Conservation (phyloP, 2,888 invertebrate species). For the Teinopalpus imperialis region DNA sequence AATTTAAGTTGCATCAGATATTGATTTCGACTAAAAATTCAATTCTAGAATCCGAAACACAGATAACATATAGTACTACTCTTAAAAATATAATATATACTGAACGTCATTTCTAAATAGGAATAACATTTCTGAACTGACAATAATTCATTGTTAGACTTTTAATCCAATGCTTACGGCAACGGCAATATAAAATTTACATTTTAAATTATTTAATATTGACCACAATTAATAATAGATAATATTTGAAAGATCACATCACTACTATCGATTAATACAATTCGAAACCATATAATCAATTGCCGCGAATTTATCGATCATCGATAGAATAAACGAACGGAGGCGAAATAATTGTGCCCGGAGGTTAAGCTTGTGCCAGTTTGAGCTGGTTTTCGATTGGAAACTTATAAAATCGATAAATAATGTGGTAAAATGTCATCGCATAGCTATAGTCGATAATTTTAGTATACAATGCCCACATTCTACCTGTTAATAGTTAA, state of each 20-base stretch:
- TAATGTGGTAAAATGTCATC: background rate
- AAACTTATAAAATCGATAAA: slow-evolving; percentile 9
- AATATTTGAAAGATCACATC: slow-evolving; percentile 19
- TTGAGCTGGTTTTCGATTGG: slow-evolving; percentile 12
- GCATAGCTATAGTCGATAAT: too few species aligned
- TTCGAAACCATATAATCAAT: slow-evolving; percentile 19
- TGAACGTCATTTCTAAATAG: too few species aligned
- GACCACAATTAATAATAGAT: slow-evolving; percentile 17
- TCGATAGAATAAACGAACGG: slow-evolving; percentile 20
- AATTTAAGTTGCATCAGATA: too few species aligned
- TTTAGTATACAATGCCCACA: too few species aligned
- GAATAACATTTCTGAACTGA: too few species aligned
- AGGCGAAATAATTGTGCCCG: slow-evolving; percentile 21
- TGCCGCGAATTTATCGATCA: slow-evolving; percentile 24
- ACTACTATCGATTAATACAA: slow-evolving; percentile 19
- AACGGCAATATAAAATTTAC: slow-evolving; percentile 7
- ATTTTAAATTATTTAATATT: slow-evolving; percentile 17
- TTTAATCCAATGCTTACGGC: slow-evolving; percentile 13
- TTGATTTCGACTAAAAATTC: too few species aligned
- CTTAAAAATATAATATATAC: too few species aligned
- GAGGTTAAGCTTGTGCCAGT: slow-evolving; percentile 3
- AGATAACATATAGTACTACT: too few species aligned
- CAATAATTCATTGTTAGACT: slow-evolving; percentile 14
- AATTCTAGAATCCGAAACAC: too few species aligned
- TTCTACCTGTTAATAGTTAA: too few species aligned